phyloP scores from a whole-genome alignment of 2,888 invertebrate genomes.

The Deroplatys truncata region DNA sequence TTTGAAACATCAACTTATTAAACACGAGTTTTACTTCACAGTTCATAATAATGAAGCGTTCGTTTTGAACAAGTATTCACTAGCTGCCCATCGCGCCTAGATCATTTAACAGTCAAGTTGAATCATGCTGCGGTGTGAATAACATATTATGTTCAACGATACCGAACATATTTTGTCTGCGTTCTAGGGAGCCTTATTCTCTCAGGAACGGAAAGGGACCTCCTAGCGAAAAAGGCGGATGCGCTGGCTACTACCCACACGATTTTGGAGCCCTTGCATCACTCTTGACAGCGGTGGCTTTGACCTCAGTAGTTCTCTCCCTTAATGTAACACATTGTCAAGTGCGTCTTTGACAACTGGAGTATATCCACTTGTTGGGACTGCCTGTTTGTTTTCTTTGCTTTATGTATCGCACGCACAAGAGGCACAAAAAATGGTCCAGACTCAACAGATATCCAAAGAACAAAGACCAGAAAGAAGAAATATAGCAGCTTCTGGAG shows the following conservation, averaged over 20 bases:
- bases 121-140: too few species aligned
- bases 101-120: too few species aligned
- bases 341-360: background rate
- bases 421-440: background rate
- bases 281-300: background rate
- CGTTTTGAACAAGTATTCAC: too few species aligned
- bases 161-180: too few species aligned
- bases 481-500: background rate
- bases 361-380: background rate
- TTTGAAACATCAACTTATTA: too few species aligned
- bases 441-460: background rate
- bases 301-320: background rate
- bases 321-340: background rate
- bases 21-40: too few species aligned
- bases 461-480: background rate
- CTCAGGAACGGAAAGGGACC: background rate
- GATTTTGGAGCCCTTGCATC: background rate
- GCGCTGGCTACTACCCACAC: too few species aligned
- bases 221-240: background rate
- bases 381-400: background rate
- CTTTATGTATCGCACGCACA: background rate
- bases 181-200: background rate
- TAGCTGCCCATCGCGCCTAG: too few species aligned
- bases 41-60: too few species aligned
- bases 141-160: too few species aligned